Evolutionary conservation across 2,113 vertebrate species (phyloP).

Genomic region (Crotalus helleri): DNA sequence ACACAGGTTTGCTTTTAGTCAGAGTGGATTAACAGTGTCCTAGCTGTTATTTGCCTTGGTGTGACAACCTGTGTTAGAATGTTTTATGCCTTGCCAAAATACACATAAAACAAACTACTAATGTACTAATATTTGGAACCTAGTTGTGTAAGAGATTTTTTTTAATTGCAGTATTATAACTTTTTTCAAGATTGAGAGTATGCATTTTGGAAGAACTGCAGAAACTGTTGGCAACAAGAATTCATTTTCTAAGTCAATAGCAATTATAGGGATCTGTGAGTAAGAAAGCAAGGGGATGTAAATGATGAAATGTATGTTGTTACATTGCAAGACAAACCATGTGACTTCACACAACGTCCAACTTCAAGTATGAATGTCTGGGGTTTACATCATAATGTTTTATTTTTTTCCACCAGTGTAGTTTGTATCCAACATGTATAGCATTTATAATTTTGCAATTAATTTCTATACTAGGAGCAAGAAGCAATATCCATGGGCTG

Average conservation of each 20-base stretch:
- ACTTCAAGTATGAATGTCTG: not conserved
- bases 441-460: not conserved
- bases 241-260: not conserved
- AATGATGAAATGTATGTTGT: not conserved
- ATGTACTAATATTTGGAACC: not conserved
- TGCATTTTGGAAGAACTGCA: not conserved
- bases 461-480: not conserved
- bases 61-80: not conserved
- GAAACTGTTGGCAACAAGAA: not conserved
- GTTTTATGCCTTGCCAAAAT: not conserved
- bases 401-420: not conserved
- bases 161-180: not conserved
- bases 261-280: not conserved
- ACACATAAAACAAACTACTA: not conserved
- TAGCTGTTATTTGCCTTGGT: not conserved
- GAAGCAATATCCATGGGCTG: not conserved
- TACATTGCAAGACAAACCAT: not conserved
- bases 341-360: not conserved
- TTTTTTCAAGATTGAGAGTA: not conserved
- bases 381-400: not conserved
- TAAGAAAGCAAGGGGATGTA: not conserved
- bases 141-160: not conserved
- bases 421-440: not conserved
- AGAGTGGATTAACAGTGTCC: not conserved
- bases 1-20: not conserved